phyloP scores from a whole-genome alignment of 2,888 invertebrate genomes.

The Phragmatobia fuliginosa region DNA sequence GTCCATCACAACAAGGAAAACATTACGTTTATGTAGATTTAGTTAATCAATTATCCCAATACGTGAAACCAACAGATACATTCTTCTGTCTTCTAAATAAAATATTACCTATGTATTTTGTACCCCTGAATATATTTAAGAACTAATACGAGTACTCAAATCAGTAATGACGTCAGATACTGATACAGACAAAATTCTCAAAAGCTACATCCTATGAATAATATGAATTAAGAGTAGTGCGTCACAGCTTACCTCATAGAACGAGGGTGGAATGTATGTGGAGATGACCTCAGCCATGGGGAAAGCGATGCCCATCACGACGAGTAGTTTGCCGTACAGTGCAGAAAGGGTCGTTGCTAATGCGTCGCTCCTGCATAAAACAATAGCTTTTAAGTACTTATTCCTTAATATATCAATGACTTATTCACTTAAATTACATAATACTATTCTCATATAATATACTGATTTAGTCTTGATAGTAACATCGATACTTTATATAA shows the following conservation, averaged over 20 bases:
- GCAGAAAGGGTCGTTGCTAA: conserved; percentile 96
- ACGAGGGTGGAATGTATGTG: conserved; percentile 96
- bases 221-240: conserved; percentile 11
- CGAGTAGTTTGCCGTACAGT: conserved; percentile 96
- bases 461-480: background rate
- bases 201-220: conserved; percentile 16
- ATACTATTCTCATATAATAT: background rate
- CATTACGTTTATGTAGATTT: no score
- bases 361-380: conserved; percentile 90
- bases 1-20: no score
- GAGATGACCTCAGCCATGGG: conserved; percentile 98
- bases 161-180: background rate
- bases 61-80: no score
- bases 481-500: background rate
- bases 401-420: no score
- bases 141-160: no score
- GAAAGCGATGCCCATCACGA: conserved; percentile 97
- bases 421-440: background rate
- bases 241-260: conserved; percentile 91
- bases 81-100: no score
- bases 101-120: no score
- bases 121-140: no score
- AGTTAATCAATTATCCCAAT: no score
- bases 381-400: background rate
- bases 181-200: conserved; percentile 1